Percentiles rank a stretch among this genome's conserved stretches.
Conservation (phyloP, 2,113 vertebrate species). For the Grammomys surdaster region DNA sequence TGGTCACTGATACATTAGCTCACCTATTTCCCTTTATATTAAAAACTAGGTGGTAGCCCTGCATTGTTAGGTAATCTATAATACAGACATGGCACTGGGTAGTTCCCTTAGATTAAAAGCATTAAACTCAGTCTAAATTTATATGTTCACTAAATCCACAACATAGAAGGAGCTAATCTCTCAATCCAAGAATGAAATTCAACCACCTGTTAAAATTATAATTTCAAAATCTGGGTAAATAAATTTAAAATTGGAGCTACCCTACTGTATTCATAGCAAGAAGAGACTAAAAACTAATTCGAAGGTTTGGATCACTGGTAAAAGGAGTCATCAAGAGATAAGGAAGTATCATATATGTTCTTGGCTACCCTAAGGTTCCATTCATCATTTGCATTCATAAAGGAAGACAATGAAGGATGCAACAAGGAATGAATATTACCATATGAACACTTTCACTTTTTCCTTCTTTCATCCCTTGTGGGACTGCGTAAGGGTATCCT, state of each 20-base stretch:
- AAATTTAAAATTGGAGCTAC: conserved; percentile 46
- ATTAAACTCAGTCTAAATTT: conserved; percentile 16
- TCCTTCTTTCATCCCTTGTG: background rate
- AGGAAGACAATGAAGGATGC: background rate
- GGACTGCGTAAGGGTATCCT: no score
- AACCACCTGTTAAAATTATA: background rate
- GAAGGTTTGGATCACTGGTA: background rate
- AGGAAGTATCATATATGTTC: background rate
- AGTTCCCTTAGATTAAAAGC: background rate
- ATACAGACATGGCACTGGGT: background rate
- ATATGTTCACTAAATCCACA: background rate
- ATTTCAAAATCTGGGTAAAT: conserved; percentile 42
- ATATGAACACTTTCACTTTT: background rate
- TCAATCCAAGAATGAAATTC: conserved; percentile 57
- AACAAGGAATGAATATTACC: background rate
- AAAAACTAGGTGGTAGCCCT: no score
- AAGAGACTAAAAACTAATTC: background rate
- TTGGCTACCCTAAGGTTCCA: background rate
- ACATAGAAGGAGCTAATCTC: background rate
- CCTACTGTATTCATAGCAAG: conserved; percentile 7
- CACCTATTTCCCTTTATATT: background rate
- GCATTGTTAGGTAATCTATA: background rate
- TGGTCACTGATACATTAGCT: background rate
- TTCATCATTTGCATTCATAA: background rate
- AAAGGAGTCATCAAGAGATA: background rate